Percentiles rank a stretch among this genome's conserved stretches.
phyloP scores from a whole-genome alignment of 2,888 invertebrate genomes.

The Heliconius cydno region DNA sequence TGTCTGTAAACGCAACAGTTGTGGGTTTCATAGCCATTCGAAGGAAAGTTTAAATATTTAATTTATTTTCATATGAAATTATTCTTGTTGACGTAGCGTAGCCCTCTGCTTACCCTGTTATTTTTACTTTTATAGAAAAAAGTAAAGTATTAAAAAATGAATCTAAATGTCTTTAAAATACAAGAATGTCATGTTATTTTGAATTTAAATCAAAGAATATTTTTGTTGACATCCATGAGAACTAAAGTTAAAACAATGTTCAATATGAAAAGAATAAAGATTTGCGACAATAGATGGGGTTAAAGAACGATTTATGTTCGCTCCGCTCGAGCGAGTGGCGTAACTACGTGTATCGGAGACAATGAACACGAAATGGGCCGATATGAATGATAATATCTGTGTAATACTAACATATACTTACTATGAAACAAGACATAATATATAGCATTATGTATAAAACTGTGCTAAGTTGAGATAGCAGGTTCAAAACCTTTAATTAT shows the following conservation, averaged over 20 bases:
- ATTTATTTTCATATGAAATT: neutral
- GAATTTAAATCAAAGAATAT: neutral
- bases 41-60: neutral
- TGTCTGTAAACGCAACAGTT: neutral
- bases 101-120: neutral
- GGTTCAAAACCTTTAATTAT: neutral
- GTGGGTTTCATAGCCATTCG: neutral
- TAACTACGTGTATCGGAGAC: constrained; percentile 20
- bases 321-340: constrained; percentile 29
- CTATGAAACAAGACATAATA: neutral
- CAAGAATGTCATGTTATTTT: neutral
- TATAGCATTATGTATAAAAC: neutral
- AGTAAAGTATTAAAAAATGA: neutral
- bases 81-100: too few relatives aligned
- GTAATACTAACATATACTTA: constrained; percentile 9
- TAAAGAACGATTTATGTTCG: constrained; percentile 33
- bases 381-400: constrained; percentile 10
- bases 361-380: constrained; percentile 19
- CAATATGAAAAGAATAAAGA: constrained; percentile 19
- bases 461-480: neutral
- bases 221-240: constrained; percentile 14
- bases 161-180: neutral
- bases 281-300: constrained; percentile 34
- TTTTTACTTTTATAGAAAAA: neutral
- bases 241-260: constrained; percentile 20